Evolutionary conservation across 2,797 vertebrate species (phyloP).

Genomic region (Acanthopagrus latus): DNA sequence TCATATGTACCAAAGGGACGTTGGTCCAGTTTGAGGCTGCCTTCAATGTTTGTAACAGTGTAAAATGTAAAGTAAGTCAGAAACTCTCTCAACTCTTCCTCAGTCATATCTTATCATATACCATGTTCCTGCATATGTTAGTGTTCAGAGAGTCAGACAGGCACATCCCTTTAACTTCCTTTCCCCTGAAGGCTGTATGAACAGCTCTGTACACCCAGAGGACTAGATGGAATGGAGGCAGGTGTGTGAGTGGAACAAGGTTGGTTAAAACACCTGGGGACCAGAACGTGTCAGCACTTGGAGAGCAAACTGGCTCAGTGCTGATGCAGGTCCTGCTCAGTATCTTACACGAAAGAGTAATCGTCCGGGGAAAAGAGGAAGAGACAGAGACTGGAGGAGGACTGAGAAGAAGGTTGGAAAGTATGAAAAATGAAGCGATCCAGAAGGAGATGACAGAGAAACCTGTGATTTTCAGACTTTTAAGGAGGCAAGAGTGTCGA

Average conservation of each 20-base stretch:
- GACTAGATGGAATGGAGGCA: conserved; percentile 13
- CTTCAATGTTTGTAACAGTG: not conserved
- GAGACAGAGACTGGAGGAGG: not conserved
- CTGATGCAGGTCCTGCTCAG: conserved; percentile 9
- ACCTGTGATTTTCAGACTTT: conserved; percentile 6
- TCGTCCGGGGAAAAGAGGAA: not conserved
- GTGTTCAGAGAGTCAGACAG: conserved; percentile 7
- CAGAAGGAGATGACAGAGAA: conserved; percentile 6
- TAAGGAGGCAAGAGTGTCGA: not conserved
- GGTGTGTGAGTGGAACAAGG: conserved; percentile 26
- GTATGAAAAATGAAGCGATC: not conserved
- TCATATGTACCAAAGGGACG: too few relatives aligned
- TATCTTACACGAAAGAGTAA: conserved; percentile 12
- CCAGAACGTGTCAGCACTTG: conserved; percentile 18
- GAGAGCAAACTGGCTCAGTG: conserved; percentile 38
- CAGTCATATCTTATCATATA: conserved; percentile 1
- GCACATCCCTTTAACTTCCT: not conserved
- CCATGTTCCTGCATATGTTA: conserved; percentile 2
- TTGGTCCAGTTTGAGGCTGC: too few relatives aligned
- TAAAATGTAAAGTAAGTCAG: not conserved
- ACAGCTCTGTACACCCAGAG: conserved; percentile 16
- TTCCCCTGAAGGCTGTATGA: conserved; percentile 19
- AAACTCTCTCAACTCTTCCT: not conserved
- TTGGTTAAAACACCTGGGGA: conserved; percentile 38
- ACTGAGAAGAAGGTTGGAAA: not conserved